phyloP scores from a whole-genome alignment of 2,113 vertebrate genomes.

The Hypomesus transpacificus region DNA sequence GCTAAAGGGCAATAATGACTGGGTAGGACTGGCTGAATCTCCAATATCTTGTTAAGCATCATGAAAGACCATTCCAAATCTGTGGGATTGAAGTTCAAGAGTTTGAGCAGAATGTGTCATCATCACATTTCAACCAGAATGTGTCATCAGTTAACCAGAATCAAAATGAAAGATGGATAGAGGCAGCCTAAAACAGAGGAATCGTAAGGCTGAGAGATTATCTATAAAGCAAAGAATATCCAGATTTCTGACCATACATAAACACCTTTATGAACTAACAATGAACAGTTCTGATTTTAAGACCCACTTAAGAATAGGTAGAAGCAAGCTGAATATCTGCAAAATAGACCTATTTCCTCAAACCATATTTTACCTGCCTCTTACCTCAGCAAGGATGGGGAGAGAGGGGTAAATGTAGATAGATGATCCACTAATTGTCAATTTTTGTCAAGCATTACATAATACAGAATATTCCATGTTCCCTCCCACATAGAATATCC shows the following conservation, averaged over 20 bases:
- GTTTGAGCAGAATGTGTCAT: conserved; percentile 34
- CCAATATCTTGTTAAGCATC: conserved; percentile 37
- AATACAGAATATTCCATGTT: conserved; percentile 53
- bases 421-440: conserved; percentile 52
- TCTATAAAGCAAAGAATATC: too few species aligned
- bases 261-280: too few species aligned
- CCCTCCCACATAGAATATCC: conserved; percentile 63
- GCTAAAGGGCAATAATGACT: conserved; percentile 19
- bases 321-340: too few species aligned
- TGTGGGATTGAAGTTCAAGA: conserved; percentile 9
- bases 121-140: conserved; percentile 13
- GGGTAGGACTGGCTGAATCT: conserved; percentile 21
- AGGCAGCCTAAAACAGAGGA: background rate
- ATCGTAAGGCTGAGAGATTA: background rate
- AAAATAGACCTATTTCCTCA: background rate
- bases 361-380: too few species aligned
- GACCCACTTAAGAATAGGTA: too few species aligned
- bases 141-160: background rate
- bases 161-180: conserved; percentile 2
- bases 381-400: conserved; percentile 3
- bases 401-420: conserved; percentile 7
- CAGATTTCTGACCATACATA: too few species aligned
- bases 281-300: too few species aligned
- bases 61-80: conserved; percentile 18
- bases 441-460: conserved; percentile 62